Percentiles rank a stretch among this genome's conserved stretches.
These are phyloP conservation scores for Platycheirus rosarum DNA, from an alignment of 2,888 invertebrate genomes.

Conservation along the genomic window DNA sequence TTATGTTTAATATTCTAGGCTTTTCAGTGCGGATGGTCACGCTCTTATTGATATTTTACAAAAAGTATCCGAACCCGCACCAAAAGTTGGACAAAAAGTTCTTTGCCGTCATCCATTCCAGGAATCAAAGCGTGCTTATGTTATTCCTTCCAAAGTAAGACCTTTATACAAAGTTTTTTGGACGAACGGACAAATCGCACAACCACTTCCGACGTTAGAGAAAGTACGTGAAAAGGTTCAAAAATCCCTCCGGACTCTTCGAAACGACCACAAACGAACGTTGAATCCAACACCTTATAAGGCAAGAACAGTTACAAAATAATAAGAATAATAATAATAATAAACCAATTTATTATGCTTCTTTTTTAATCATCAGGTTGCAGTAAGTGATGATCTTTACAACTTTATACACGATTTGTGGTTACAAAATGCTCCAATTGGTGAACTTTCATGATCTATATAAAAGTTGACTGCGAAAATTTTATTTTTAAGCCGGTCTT, in stretches of 20 bases:
- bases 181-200: constrained; percentile 90
- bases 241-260: constrained; percentile 89
- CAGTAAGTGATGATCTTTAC: constrained; percentile 96
- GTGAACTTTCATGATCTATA: constrained; percentile 92
- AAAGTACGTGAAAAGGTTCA: constrained; percentile 91
- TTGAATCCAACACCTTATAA: constrained; percentile 99
- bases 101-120: constrained; percentile 98
- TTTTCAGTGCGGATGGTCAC: constrained; percentile 91
- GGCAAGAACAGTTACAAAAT: constrained; percentile 83
- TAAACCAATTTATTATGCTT: not conserved
- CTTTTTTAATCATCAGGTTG: constrained; percentile 85
- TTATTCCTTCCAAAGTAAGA: constrained; percentile 95
- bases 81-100: constrained; percentile 91
- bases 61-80: constrained; percentile 90
- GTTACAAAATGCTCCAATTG: constrained; percentile 98
- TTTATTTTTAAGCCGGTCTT: constrained; percentile 54
- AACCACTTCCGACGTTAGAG: constrained; percentile 87
- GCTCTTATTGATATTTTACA: constrained; percentile 96
- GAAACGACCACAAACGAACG: constrained; percentile 96
- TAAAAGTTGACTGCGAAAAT: too few relatives aligned
- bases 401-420: constrained; percentile 97
- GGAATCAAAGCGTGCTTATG: constrained; percentile 97
- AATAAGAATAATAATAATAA: too few relatives aligned
- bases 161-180: constrained; percentile 93
- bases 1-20: constrained; percentile 75